These are phyloP conservation scores for Lagorchestes hirsutus DNA, from an alignment of 2,797 vertebrate species.

Conservation along the genomic window DNA sequence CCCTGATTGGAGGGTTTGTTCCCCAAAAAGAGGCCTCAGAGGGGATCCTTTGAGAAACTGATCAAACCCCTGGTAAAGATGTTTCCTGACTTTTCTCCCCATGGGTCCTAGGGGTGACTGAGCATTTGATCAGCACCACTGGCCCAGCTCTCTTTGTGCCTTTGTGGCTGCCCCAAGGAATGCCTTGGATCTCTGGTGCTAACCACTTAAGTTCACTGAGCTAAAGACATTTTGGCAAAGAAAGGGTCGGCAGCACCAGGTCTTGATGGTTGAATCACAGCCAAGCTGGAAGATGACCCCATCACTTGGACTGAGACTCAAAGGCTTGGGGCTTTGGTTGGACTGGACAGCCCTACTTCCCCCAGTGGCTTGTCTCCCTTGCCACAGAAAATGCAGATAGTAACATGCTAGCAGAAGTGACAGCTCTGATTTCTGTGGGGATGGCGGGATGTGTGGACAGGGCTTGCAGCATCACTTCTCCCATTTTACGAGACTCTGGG, in stretches of 20 bases:
- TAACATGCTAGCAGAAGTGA: fast-evolving
- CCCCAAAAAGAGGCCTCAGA: conserved; percentile 9
- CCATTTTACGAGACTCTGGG: conserved; percentile 10
- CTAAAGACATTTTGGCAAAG: neutral
- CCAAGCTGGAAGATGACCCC: neutral
- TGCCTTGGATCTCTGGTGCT: neutral
- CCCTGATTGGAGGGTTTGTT: neutral
- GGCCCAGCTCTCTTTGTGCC: too few relatives aligned
- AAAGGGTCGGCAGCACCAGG: neutral
- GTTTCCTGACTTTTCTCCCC: neutral
- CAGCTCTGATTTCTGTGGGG: neutral
- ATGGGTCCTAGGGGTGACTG: neutral
- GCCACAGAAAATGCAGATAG: neutral
- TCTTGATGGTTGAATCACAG: too few relatives aligned
- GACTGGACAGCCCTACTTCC: neutral
- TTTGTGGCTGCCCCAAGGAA: neutral
- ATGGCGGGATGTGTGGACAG: neutral
- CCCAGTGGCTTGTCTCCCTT: neutral
- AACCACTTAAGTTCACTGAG: too few relatives aligned
- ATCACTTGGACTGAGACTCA: neutral
- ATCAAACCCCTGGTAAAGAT: neutral
- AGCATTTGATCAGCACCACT: neutral
- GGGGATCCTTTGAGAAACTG: conserved; percentile 8
- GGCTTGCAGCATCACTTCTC: neutral
- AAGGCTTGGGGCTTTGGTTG: too few relatives aligned